phyloP scores from a whole-genome alignment of 1,140 invertebrate genomes.

The Papilio helenus region DNA sequence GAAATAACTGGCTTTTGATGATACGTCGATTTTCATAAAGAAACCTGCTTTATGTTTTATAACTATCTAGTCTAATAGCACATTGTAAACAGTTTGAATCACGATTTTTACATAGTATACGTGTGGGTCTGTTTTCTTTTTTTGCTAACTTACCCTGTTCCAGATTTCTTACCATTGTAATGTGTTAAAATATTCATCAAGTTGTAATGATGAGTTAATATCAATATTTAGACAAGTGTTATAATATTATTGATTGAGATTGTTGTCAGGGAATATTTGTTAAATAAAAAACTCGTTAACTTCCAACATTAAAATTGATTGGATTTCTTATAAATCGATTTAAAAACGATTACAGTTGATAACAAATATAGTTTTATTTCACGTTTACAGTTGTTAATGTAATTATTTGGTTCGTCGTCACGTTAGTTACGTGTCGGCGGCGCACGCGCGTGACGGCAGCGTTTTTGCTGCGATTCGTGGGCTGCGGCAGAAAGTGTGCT shows the following conservation, averaged over 20 bases:
- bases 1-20: conserved; percentile 23
- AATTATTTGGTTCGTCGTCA: conserved; percentile 39
- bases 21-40: conserved; percentile 8
- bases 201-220: background rate
- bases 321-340: background rate
- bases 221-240: too few species aligned
- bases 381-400: conserved; percentile 33
- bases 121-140: background rate
- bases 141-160: background rate
- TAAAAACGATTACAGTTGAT: background rate
- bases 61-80: background rate
- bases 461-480: conserved; percentile 65
- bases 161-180: background rate
- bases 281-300: background rate
- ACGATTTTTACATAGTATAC: background rate
- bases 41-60: background rate
- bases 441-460: conserved; percentile 57
- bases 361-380: conserved; percentile 14
- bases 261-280: background rate
- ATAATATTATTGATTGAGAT: background rate
- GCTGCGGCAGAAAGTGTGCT: conserved; percentile 74
- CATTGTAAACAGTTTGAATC: background rate
- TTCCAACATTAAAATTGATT: background rate
- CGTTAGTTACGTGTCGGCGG: conserved; percentile 38
- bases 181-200: background rate